Base-by-base conservation (phyloP, 2,113 vertebrate species). In the Polyodon spathula region DNA sequence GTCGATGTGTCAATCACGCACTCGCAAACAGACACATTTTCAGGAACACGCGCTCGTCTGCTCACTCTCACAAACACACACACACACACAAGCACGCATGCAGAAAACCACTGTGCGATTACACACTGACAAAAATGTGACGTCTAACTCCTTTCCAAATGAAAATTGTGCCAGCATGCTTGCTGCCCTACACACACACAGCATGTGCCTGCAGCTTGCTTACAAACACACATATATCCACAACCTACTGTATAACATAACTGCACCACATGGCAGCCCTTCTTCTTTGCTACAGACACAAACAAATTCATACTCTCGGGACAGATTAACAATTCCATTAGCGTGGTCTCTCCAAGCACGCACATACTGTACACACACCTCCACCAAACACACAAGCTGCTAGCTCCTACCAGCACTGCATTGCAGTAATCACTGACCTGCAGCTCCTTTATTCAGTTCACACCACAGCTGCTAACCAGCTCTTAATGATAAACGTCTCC, bases 381-480 rank as follows among this genome's bases (percentile, higher is more conserved):
- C 27, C 27, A 12, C 54, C 54, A 55, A 65, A 62, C 55, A 44
- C 57, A 54, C 40, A 37, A 17, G 7, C 67, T 37, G 42, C 63
- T 59, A 9, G 8, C 54, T 72, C 81, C 78, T 59, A 68, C 59
- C 66, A 73, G 76, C 86, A 89, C 93, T 91, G 93, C 93, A 94
- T 89, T 94, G 93, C 93, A 94, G 92, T 89, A 90, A 69, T 83
- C 81, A 60, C 72, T 89, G 88, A 89, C 89, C 87, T 83, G 84
- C 67, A 80, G 71, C 73, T 71, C 61, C 40, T 60, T n/a, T 63
- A 43, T 56, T 14, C 37, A 68, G 60, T 62, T 52, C 53, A 58
- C 14, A 59, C 64, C 59, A 58, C 68, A 43, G 62, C 63, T 61
- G 55, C 46, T 38, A 60, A 56, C 55, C 53, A 44, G 64, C 58